A percentile compares a stretch with the other conserved stretches of the same genome.
phyloP scores from a whole-genome alignment of 2,797 vertebrate genomes.

The Pteronotus mesoamericanus region DNA sequence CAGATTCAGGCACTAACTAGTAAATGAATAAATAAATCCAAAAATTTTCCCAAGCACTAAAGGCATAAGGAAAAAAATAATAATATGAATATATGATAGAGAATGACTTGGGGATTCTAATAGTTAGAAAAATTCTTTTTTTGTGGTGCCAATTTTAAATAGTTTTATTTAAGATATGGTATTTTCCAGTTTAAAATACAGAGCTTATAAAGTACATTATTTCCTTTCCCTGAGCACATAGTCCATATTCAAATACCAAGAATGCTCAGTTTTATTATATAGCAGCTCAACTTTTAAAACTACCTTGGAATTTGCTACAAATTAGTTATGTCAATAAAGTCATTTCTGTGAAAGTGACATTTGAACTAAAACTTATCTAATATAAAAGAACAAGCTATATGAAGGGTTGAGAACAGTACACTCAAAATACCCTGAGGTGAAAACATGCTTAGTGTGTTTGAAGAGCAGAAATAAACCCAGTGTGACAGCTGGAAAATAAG shows the following conservation, averaged over 20 bases:
- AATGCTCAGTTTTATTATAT: no score
- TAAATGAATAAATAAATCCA: not conserved
- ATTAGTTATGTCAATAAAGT: not conserved
- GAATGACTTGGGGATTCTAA: not conserved
- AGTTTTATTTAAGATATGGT: no score
- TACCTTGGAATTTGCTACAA: no score
- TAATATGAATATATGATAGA: not conserved
- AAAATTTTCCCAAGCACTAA: not conserved
- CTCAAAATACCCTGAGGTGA: not conserved
- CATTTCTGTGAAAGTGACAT: not conserved
- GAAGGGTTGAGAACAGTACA: not conserved
- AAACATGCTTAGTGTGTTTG: not conserved
- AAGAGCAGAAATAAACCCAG: not conserved
- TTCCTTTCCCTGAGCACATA: no score
- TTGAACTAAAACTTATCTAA: not conserved
- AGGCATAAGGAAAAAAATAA: not conserved
- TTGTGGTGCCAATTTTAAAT: no score
- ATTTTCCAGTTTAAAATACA: no score
- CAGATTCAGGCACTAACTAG: not conserved
- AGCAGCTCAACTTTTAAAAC: no score
- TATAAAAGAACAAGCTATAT: not conserved
- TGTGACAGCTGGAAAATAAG: not conserved
- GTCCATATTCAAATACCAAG: no score
- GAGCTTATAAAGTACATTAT: no score
- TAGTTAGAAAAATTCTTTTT: not conserved